phyloP scores from a whole-genome alignment of 1,140 invertebrate genomes.

The Drosophila pseudoobscura region DNA sequence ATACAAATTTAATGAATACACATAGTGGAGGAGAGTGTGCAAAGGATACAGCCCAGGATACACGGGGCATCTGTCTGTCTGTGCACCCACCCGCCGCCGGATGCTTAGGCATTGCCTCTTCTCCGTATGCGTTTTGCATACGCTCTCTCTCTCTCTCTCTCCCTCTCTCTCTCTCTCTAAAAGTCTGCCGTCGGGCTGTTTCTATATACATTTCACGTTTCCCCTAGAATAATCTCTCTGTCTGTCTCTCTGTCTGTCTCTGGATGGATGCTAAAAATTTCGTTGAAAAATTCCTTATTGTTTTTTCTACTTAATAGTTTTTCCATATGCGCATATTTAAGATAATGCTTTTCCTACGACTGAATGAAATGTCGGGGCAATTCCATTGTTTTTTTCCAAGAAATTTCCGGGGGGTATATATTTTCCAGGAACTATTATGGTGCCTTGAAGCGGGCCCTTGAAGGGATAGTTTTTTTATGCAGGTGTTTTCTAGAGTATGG shows the following conservation, averaged over 20 bases:
- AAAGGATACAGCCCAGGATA: constrained; percentile 16
- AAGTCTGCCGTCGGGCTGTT: constrained; percentile 19
- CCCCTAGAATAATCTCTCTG: neutral
- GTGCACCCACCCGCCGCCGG: neutral
- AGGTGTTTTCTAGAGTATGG: too few relatives aligned
- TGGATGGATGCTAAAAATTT: too few relatives aligned
- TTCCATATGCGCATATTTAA: constrained; percentile 29
- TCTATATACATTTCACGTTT: constrained; percentile 3
- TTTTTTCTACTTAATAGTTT: constrained; percentile 16
- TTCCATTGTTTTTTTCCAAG: neutral
- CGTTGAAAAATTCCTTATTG: neutral
- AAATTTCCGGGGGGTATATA: neutral
- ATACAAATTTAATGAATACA: constrained; percentile 82
- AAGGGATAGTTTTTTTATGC: too few relatives aligned
- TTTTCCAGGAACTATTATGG: neutral
- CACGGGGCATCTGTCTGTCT: too few relatives aligned
- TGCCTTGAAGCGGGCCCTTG: too few relatives aligned
- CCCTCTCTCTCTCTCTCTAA: neutral
- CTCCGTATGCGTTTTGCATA: constrained; percentile 36
- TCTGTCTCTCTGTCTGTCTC: too few relatives aligned
- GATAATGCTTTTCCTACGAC: neutral
- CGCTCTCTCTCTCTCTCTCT: neutral
- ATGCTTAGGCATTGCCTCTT: constrained; percentile 25
- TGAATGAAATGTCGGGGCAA: constrained; percentile 1
- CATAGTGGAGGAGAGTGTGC: constrained; percentile 21